Evolutionary conservation across 2,888 invertebrate species (phyloP).

Genomic region (Hemithea aestivaria): DNA sequence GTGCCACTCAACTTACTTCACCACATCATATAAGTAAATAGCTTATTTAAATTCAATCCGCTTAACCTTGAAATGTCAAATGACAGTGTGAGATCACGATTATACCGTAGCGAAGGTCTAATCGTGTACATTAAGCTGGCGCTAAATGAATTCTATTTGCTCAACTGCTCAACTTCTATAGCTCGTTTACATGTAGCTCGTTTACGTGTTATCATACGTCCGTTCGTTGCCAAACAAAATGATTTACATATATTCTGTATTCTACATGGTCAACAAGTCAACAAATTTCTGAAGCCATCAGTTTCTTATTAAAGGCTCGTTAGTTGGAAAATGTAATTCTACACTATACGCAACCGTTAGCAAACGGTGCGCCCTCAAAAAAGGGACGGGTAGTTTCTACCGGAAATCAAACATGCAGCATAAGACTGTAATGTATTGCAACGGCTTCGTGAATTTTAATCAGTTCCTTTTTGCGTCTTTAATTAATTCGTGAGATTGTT

Average conservation of each 20-base stretch:
- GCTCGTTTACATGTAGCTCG: conserved; percentile 13
- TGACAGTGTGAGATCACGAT: conserved; percentile 17
- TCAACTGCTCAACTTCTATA: conserved; percentile 13
- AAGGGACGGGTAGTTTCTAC: conserved; percentile 41
- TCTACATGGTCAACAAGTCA: too few relatives aligned
- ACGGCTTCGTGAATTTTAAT: conserved; percentile 45
- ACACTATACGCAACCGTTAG: conserved; percentile 50
- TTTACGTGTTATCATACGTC: conserved; percentile 18
- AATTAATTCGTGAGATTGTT: background rate
- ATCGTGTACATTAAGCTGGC: conserved; percentile 15
- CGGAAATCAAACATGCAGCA: conserved; percentile 45
- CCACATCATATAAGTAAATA: conserved; percentile 2
- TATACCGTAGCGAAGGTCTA: conserved; percentile 17
- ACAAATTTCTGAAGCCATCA: conserved; percentile 3
- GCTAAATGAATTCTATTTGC: conserved; percentile 23
- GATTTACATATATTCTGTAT: too few relatives aligned
- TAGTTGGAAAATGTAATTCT: conserved; percentile 38
- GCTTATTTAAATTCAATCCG: conserved; percentile 7
- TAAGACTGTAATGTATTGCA: conserved; percentile 46
- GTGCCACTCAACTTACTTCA: conserved; percentile 1
- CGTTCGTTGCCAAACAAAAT: conserved; percentile 16
- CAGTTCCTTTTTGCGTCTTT: background rate
- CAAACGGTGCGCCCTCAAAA: conserved; percentile 53
- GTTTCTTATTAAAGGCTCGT: conserved; percentile 28
- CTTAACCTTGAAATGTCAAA: conserved; percentile 17